Evolutionary conservation across 2,113 vertebrate species (phyloP).

Genomic region (Lagopus leucura): DNA sequence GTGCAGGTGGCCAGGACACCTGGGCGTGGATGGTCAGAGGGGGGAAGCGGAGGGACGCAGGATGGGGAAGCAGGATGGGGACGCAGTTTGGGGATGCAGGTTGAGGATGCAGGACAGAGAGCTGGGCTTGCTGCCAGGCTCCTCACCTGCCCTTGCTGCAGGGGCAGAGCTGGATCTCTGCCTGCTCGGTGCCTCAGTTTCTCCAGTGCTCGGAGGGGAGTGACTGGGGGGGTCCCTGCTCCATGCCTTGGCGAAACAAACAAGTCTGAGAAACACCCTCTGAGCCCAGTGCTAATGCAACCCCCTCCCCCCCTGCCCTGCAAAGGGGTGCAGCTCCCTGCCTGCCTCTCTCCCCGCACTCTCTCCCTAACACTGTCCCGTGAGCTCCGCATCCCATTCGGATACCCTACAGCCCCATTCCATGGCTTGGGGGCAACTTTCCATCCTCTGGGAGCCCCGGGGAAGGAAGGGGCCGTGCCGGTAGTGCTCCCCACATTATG

Average conservation of each 20-base stretch:
- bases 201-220: neutral
- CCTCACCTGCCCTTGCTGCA: conserved; percentile 27
- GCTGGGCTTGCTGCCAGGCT: conserved; percentile 7
- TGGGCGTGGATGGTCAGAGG: neutral
- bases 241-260: neutral
- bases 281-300: neutral
- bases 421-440: neutral
- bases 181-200: neutral
- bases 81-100: conserved; percentile 3
- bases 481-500: neutral
- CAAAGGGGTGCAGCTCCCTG: fast-evolving
- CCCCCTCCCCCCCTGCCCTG: neutral
- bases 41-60: conserved; percentile 28
- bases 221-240: neutral
- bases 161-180: neutral
- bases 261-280: neutral
- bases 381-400: neutral
- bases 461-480: neutral
- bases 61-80: neutral
- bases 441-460: neutral
- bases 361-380: no score
- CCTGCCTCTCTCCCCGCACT: neutral
- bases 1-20: neutral
- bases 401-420: neutral
- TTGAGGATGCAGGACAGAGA: neutral